These are phyloP conservation scores for Orthonevra nobilis DNA, from an alignment of 2,888 invertebrate genomes.

Conservation along the genomic window DNA sequence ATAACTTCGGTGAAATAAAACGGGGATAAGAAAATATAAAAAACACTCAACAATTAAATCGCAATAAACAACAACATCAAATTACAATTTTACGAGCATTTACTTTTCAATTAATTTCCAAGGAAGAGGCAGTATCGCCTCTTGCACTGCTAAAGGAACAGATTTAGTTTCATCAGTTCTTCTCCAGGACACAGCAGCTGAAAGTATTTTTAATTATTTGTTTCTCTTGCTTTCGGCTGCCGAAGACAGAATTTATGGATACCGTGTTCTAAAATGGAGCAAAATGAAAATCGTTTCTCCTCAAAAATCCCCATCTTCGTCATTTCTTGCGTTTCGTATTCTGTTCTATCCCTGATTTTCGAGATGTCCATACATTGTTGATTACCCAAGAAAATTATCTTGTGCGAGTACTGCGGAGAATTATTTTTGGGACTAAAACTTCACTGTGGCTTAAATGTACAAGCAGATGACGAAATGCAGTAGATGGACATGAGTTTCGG, in stretches of 20 bases:
- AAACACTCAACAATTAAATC: slow-evolving; percentile 61
- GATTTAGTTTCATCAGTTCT: slow-evolving; percentile 37
- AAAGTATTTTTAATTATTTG: slow-evolving; percentile 64
- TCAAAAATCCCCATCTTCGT: slow-evolving; percentile 28
- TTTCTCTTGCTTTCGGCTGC: slow-evolving; percentile 43
- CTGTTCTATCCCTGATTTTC: slow-evolving; percentile 10
- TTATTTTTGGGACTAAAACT: too few species aligned
- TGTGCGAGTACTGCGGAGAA: too few species aligned
- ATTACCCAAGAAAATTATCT: slow-evolving; percentile 3
- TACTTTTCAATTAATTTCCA: slow-evolving; percentile 65
- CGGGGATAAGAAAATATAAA: slow-evolving; percentile 29
- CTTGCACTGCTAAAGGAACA: slow-evolving; percentile 23
- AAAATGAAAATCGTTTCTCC: slow-evolving; percentile 41
- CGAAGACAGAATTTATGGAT: slow-evolving; percentile 48
- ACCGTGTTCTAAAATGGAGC: slow-evolving; percentile 44
- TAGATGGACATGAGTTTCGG: too few species aligned
- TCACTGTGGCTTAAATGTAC: too few species aligned
- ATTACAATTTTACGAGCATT: slow-evolving; percentile 67
- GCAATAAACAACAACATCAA: slow-evolving; percentile 64
- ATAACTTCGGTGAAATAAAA: slow-evolving; percentile 44
- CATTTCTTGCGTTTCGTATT: too few species aligned
- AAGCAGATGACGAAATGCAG: too few species aligned
- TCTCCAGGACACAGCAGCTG: slow-evolving; percentile 6
- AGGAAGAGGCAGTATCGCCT: slow-evolving; percentile 11
- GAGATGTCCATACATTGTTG: slow-evolving; percentile 9